phyloP scores from a whole-genome alignment of 1,140 invertebrate genomes.

The Drosophila chauvacae region DNA sequence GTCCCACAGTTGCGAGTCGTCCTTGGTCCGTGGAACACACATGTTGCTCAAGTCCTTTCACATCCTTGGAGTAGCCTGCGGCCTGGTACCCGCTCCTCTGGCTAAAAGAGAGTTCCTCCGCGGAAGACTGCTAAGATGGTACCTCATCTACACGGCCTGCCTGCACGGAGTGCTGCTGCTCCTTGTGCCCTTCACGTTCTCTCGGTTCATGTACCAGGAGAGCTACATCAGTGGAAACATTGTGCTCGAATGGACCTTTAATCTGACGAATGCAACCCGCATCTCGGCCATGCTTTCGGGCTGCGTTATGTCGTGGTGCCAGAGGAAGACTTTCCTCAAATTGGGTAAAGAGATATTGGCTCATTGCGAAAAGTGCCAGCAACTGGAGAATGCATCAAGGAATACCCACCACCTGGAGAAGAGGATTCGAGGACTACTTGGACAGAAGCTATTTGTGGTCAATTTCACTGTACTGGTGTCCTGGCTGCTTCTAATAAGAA shows the following conservation, averaged over 20 bases:
- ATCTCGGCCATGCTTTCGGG: slow-evolving; percentile 28
- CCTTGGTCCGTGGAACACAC: neutral
- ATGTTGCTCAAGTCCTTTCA: slow-evolving; percentile 34
- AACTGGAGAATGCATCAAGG: neutral
- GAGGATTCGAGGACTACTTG: slow-evolving; percentile 8
- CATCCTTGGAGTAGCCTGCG: slow-evolving; percentile 6
- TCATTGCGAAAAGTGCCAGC: slow-evolving; percentile 10
- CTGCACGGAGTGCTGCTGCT: slow-evolving; percentile 15
- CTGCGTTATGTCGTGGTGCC: slow-evolving; percentile 7
- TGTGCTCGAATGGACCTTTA: slow-evolving; percentile 25
- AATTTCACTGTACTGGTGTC: neutral
- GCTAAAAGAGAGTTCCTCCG: neutral
- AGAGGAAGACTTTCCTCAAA: slow-evolving; percentile 1
- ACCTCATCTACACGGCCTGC: slow-evolving; percentile 27
- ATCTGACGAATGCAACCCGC: slow-evolving; percentile 17
- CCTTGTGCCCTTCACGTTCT: slow-evolving; percentile 20
- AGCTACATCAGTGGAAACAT: slow-evolving; percentile 22
- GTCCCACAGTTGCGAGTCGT: slow-evolving; percentile 6
- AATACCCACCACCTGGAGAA: neutral
- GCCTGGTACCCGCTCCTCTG: slow-evolving; percentile 24
- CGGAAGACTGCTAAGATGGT: neutral
- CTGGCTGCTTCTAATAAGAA: neutral
- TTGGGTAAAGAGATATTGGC: slow-evolving; percentile 2
- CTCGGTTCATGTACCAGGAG: slow-evolving; percentile 15
- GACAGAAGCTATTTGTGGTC: slow-evolving; percentile 6